Conservation (phyloP, 2,113 vertebrate species). For the Corythornis vintsioides region DNA sequence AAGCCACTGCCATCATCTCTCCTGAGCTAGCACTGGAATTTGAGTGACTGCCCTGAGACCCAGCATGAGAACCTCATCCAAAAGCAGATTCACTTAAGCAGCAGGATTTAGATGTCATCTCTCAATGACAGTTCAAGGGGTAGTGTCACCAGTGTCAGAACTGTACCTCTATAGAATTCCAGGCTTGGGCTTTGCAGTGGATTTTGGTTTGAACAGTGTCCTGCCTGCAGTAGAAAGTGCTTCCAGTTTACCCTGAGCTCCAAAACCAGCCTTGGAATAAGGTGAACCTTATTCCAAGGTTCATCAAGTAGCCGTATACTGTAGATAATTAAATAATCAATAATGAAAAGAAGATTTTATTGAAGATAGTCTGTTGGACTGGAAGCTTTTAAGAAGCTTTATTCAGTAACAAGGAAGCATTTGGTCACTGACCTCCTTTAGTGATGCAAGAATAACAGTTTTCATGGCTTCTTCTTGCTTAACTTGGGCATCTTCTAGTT, state of each 20-base stretch:
- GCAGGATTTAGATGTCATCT: neutral
- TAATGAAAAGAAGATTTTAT: neutral
- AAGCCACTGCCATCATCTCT: neutral
- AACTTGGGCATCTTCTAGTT: slow-evolving; percentile 79
- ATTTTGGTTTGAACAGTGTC: neutral
- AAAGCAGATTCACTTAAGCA: neutral
- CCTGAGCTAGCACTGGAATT: neutral
- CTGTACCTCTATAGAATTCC: neutral
- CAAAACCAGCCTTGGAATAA: neutral
- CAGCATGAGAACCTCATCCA: neutral
- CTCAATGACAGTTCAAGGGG: neutral
- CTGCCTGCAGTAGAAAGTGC: neutral
- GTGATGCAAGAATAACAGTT: slow-evolving; percentile 75
- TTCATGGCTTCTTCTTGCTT: slow-evolving; percentile 81
- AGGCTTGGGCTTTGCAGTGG: neutral
- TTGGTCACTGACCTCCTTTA: slow-evolving; percentile 80
- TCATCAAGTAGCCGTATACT: neutral
- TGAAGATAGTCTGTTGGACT: neutral
- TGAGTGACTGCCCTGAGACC: neutral
- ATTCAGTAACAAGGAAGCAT: neutral
- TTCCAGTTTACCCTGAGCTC: neutral
- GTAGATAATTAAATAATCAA: neutral
- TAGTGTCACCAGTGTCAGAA: neutral
- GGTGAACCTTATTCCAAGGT: neutral
- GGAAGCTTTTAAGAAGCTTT: neutral